phyloP scores from a whole-genome alignment of 2,113 vertebrate genomes.

The Nycticorax nycticorax region DNA sequence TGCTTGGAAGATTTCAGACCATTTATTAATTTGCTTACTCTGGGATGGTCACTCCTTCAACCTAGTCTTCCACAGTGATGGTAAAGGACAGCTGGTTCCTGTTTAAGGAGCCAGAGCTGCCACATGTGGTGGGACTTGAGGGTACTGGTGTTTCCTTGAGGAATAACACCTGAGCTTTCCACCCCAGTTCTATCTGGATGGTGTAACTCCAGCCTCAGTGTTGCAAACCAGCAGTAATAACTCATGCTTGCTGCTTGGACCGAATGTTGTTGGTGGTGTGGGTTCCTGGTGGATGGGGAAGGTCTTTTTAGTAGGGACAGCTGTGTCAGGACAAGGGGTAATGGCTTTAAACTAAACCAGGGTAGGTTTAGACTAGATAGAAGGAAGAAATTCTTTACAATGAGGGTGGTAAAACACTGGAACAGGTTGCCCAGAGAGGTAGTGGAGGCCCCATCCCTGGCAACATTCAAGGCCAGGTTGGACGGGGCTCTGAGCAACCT shows the following conservation, averaged over 20 bases:
- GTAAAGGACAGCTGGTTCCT: neutral
- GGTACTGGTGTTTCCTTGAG: neutral
- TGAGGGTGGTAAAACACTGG: too few species aligned
- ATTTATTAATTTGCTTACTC: neutral
- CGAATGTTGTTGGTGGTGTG: neutral
- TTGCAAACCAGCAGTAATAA: neutral
- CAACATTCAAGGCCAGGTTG: too few species aligned
- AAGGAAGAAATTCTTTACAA: too few species aligned
- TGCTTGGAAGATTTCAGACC: neutral
- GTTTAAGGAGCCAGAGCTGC: neutral
- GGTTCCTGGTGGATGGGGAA: too few species aligned
- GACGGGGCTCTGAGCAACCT: too few species aligned
- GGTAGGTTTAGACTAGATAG: too few species aligned
- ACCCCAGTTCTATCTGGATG: neutral
- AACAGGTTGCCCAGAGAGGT: too few species aligned
- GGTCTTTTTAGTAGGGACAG: too few species aligned
- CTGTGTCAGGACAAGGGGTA: too few species aligned
- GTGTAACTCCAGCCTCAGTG: neutral
- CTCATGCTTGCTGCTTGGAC: neutral
- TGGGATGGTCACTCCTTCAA: neutral
- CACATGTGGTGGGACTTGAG: neutral
- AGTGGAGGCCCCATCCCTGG: too few species aligned
- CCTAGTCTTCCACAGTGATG: neutral
- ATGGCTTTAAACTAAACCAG: too few species aligned
- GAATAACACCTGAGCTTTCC: neutral